These are phyloP conservation scores for Elaphurus davidianus DNA, from an alignment of 2,113 vertebrate species.

Conservation along the genomic window DNA sequence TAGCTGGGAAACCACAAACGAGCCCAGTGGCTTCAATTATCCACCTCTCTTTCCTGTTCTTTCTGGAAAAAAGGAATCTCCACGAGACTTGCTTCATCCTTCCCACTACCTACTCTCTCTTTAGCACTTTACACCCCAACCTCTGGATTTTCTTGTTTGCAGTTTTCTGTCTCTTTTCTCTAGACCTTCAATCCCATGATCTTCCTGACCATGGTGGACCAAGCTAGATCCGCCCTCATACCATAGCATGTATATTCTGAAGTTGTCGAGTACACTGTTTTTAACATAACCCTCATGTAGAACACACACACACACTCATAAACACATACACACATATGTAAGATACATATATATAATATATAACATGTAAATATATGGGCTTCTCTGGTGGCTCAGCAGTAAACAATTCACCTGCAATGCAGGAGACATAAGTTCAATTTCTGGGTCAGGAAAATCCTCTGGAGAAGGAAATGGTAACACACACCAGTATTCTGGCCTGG, in stretches of 20 bases:
- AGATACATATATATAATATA: background rate
- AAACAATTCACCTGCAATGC: background rate
- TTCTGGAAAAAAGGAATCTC: background rate
- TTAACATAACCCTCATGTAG: background rate
- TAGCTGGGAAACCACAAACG: background rate
- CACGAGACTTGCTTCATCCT: background rate
- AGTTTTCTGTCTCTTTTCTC: background rate
- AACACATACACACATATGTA: background rate
- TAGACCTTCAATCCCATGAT: background rate
- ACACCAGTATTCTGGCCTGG: background rate
- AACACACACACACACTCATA: background rate
- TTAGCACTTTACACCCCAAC: background rate
- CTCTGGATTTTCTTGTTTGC: background rate
- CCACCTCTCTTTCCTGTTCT: background rate
- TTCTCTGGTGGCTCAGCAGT: background rate
- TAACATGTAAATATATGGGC: background rate
- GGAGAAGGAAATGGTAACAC: background rate
- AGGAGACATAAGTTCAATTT: background rate
- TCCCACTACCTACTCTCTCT: background rate
- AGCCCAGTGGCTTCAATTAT: no score
- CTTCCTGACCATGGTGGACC: background rate
- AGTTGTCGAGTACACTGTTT: background rate
- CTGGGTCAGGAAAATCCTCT: background rate
- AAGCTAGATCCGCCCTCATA: background rate
- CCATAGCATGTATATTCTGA: background rate